Evolutionary conservation across 2,888 invertebrate species (phyloP).

Genomic region (Pimpla rufipes): DNA sequence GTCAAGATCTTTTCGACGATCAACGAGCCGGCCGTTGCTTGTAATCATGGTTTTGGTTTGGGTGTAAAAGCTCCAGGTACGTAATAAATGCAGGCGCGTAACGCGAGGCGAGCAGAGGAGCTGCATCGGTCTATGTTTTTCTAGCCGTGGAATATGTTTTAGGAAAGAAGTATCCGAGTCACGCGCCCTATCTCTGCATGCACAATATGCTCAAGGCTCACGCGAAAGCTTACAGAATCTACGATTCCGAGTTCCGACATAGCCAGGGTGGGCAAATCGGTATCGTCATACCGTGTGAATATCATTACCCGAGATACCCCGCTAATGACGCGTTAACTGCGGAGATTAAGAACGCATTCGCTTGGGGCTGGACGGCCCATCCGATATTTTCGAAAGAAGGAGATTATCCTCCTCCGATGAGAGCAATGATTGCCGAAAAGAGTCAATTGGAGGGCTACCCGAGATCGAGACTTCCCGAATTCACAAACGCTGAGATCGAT

Average conservation of each 20-base stretch:
- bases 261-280: slow-evolving; percentile 86
- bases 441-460: slow-evolving; percentile 85
- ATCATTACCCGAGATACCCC: slow-evolving; percentile 68
- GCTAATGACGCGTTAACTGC: slow-evolving; percentile 63
- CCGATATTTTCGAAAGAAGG: slow-evolving; percentile 86
- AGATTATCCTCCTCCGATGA: slow-evolving; percentile 86
- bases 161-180: neutral
- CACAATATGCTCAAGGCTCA: slow-evolving; percentile 92
- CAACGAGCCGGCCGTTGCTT: slow-evolving; percentile 88
- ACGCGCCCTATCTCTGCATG: slow-evolving; percentile 88
- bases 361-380: slow-evolving; percentile 86
- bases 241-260: slow-evolving; percentile 87
- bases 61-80: slow-evolving; percentile 86
- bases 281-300: slow-evolving; percentile 64
- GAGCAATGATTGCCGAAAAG: slow-evolving; percentile 82
- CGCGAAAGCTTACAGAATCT: slow-evolving; percentile 89
- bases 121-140: too few relatives aligned
- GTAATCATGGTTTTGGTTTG: slow-evolving; percentile 86
- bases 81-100: neutral
- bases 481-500: slow-evolving; percentile 87
- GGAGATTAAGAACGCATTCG: slow-evolving; percentile 80
- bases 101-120: too few relatives aligned
- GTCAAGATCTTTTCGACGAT: slow-evolving; percentile 89
- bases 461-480: slow-evolving; percentile 85
- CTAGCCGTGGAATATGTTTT: too few relatives aligned